Percentiles rank a stretch among this genome's conserved stretches.
Conservation (phyloP, 1,140 invertebrate genomes). For the Kradibia gibbosae region DNA sequence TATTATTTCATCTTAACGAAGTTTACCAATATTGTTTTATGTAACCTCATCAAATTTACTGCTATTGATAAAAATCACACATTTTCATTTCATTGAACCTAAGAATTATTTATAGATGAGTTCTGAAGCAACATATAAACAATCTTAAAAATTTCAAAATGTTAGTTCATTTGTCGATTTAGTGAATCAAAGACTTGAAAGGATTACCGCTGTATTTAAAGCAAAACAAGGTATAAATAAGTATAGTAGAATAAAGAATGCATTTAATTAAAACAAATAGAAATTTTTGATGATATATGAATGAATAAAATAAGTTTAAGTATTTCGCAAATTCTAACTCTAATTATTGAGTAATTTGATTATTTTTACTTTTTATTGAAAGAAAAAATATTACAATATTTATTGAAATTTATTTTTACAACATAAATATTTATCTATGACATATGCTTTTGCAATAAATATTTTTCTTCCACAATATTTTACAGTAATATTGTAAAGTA, state of each 20-base stretch:
- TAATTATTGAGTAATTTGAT: no score
- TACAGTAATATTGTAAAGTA: no score
- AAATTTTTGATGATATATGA: no score
- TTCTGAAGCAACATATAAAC: background rate
- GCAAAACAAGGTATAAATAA: background rate
- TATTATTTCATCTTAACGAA: background rate
- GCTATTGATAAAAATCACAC: background rate
- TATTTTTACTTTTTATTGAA: no score
- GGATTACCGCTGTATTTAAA: background rate
- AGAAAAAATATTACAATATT: no score
- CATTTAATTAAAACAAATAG: no score
- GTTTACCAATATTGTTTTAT: background rate
- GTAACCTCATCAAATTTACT: background rate
- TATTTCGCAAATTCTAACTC: no score
- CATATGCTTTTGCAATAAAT: no score
- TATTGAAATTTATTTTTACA: no score
- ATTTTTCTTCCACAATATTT: no score
- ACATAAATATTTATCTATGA: no score
- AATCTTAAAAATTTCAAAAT: background rate
- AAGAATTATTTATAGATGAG: background rate
- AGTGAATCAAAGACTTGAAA: slow-evolving; percentile 10
- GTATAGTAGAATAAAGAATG: background rate
- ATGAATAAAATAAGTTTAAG: no score
- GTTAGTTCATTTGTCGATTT: background rate
- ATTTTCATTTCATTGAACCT: background rate